phyloP scores from a whole-genome alignment of 2,113 vertebrate genomes.

The Cairina moschata region DNA sequence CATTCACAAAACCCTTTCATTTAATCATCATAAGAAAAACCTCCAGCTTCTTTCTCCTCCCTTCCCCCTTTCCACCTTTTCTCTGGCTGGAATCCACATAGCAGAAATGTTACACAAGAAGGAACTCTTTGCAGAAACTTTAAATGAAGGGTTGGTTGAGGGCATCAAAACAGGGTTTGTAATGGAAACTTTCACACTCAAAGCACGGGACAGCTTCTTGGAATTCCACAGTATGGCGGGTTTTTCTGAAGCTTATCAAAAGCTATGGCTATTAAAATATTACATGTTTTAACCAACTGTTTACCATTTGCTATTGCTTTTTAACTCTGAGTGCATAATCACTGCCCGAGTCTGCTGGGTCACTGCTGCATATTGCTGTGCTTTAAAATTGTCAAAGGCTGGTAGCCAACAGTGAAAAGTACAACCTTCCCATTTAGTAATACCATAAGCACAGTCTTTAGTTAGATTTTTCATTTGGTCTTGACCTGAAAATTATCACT shows the following conservation, averaged over 20 bases:
- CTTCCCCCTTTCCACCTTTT: background rate
- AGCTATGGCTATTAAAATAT: background rate
- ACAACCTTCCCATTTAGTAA: slow-evolving; percentile 26
- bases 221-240: background rate
- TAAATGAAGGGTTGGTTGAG: slow-evolving; percentile 34
- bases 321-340: slow-evolving; percentile 13
- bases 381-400: slow-evolving; percentile 56
- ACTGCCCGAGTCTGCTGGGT: slow-evolving; percentile 31
- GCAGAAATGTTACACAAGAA: slow-evolving; percentile 59
- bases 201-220: background rate
- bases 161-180: slow-evolving; percentile 41
- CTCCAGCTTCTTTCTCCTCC: background rate
- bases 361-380: slow-evolving; percentile 5
- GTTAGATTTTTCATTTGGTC: background rate
- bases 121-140: slow-evolving; percentile 28
- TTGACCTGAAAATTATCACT: background rate
- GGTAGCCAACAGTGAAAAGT: slow-evolving; percentile 24
- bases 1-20: background rate
- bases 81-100: slow-evolving; percentile 45
- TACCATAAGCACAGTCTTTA: background rate
- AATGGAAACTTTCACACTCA: background rate
- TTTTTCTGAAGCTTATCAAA: slow-evolving; percentile 24
- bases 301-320: slow-evolving; percentile 43
- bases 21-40: slow-evolving; percentile 11
- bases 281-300: slow-evolving; percentile 21